phyloP scores from a whole-genome alignment of 2,797 vertebrate genomes.

The Crocodylus rhombifer region DNA sequence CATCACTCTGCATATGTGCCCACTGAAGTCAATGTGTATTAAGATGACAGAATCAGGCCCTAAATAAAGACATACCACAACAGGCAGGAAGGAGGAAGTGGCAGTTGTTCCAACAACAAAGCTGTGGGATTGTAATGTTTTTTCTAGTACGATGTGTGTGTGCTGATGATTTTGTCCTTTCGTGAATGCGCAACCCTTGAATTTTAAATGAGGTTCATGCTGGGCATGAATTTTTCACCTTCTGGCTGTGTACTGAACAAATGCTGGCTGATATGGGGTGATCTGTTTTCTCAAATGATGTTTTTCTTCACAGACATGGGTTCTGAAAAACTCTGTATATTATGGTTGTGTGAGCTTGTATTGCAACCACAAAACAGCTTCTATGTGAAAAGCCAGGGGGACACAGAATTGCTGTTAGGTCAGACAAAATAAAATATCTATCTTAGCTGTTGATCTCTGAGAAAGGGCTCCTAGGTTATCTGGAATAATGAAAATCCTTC shows the following conservation, averaged over 20 bases:
- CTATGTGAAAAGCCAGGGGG: neutral
- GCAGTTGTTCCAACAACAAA: neutral
- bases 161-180: neutral
- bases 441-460: neutral
- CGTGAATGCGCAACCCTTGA: neutral
- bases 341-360: neutral
- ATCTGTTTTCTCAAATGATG: constrained; percentile 11
- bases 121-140: neutral
- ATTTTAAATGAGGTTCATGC: neutral
- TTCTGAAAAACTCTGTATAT: neutral
- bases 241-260: neutral
- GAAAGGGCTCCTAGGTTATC: neutral
- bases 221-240: neutral
- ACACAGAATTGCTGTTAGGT: neutral
- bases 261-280: fast-evolving
- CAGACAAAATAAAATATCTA: neutral
- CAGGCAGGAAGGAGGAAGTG: neutral
- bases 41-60: neutral
- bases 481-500: neutral
- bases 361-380: neutral
- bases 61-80: neutral
- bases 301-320: neutral
- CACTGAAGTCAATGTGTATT: neutral
- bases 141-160: neutral
- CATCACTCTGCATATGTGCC: neutral